These are phyloP conservation scores for Rhynchonycteris naso DNA, from an alignment of 2,797 vertebrate species.

Conservation along the genomic window DNA sequence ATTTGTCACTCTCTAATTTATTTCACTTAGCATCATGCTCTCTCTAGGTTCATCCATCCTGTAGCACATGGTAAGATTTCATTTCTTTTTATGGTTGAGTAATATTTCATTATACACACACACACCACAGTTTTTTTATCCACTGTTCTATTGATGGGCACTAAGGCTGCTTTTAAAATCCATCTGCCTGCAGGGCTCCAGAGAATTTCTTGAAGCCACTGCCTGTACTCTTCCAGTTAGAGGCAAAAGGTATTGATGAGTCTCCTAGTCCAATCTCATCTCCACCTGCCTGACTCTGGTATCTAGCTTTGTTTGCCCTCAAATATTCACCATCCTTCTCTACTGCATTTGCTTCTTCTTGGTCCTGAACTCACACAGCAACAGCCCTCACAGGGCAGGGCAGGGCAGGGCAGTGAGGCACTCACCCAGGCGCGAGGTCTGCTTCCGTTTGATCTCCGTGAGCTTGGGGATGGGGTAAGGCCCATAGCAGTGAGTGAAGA, in stretches of 20 bases:
- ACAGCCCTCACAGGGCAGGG: accelerated
- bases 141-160: not conserved
- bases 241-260: not conserved
- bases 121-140: not conserved
- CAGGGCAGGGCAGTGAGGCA: accelerated
- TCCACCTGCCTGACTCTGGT: not conserved
- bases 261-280: not conserved
- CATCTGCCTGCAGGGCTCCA: not conserved
- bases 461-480: slow-evolving; percentile 91
- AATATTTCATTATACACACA: not conserved
- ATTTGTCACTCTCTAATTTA: not conserved
- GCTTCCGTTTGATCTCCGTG: slow-evolving; percentile 89
- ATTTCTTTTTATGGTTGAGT: not conserved
- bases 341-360: accelerated
- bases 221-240: not conserved
- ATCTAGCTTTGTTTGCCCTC: too few relatives aligned
- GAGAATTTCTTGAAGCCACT: not conserved
- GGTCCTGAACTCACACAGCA: not conserved
- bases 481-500: slow-evolving; percentile 91
- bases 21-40: not conserved
- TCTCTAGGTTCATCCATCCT: not conserved
- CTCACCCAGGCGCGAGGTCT: slow-evolving; percentile 90
- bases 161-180: not conserved
- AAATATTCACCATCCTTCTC: not conserved
- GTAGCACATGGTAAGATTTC: not conserved